Conservation (phyloP, 2,888 invertebrate species). For the Nemotelus pantherinus region DNA sequence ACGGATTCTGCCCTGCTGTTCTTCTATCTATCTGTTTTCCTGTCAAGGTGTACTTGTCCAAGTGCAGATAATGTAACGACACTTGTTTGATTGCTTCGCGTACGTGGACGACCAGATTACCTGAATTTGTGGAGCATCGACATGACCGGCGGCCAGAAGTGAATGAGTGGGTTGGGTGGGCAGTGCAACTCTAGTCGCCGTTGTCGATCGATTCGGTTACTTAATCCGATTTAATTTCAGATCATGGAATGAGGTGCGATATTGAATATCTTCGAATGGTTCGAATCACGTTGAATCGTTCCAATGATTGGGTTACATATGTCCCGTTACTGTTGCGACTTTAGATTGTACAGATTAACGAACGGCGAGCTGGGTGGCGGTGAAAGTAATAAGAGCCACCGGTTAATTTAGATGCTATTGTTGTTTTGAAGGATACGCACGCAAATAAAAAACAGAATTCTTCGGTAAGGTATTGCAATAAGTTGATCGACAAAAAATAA, state of each 20-base stretch:
- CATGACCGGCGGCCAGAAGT: neutral
- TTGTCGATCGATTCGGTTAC: constrained; percentile 1
- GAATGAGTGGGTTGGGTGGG: constrained; percentile 16
- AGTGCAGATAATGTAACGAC: constrained; percentile 31
- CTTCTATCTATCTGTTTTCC: constrained; percentile 22
- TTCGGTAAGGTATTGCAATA: no score
- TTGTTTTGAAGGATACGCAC: constrained; percentile 3
- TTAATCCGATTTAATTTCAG: constrained; percentile 39
- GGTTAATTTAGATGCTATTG: constrained; percentile 21
- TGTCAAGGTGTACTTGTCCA: constrained; percentile 39
- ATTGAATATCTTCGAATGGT: constrained; percentile 35
- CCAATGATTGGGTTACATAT: constrained; percentile 21
- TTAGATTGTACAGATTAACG: neutral
- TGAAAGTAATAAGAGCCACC: constrained; percentile 12
- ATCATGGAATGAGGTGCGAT: constrained; percentile 34
- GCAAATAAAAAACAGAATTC: no score
- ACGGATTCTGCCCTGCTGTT: constrained; percentile 9
- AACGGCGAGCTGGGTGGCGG: constrained; percentile 1
- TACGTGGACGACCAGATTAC: neutral
- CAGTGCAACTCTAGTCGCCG: constrained; percentile 35
- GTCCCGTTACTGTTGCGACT: neutral
- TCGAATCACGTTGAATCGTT: constrained; percentile 29
- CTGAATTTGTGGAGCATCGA: neutral
- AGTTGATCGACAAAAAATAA: no score
- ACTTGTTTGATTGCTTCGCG: neutral